Percentiles rank a stretch among this genome's conserved stretches.
Conservation (phyloP, 1,140 invertebrate genomes). For the Calliphora vicina region DNA sequence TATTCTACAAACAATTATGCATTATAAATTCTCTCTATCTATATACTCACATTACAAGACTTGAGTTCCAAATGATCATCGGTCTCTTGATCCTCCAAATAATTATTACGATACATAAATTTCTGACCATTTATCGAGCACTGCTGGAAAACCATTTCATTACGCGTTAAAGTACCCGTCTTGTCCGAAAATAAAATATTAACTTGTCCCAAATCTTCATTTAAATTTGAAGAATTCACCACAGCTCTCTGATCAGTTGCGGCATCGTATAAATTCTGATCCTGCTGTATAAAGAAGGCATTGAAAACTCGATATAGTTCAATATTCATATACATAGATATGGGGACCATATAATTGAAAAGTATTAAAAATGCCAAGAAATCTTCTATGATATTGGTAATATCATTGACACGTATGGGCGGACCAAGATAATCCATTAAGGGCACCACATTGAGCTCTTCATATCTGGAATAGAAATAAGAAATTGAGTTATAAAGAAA, state of each 20-base stretch:
- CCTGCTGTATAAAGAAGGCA: conserved; percentile 87
- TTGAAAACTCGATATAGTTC: conserved; percentile 96
- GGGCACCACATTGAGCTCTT: conserved; percentile 68
- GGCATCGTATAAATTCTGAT: conserved; percentile 91
- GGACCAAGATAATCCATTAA: conserved; percentile 64
- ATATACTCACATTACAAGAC: conserved; percentile 56
- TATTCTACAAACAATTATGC: no score
- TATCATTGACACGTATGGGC: conserved; percentile 46
- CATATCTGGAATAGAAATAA: conserved; percentile 63
- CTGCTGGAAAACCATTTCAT: conserved; percentile 97
- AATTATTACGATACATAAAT: conserved; percentile 66
- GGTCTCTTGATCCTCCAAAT: conserved; percentile 59
- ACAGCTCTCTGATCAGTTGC: conserved; percentile 91
- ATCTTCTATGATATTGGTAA: conserved; percentile 81
- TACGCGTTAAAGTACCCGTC: conserved; percentile 96
- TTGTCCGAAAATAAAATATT: conserved; percentile 96
- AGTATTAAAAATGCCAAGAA: conserved; percentile 97
- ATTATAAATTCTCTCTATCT: no score
- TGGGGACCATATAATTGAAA: conserved; percentile 99
- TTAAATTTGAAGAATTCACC: conserved; percentile 97
- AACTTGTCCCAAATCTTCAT: conserved; percentile 97
- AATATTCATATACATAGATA: conserved; percentile 98
- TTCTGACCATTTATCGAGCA: conserved; percentile 84
- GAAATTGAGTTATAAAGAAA: conserved; percentile 57
- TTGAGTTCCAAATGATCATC: conserved; percentile 55